Conservation (phyloP, 2,888 invertebrate species). For the Archips crataeganus region DNA sequence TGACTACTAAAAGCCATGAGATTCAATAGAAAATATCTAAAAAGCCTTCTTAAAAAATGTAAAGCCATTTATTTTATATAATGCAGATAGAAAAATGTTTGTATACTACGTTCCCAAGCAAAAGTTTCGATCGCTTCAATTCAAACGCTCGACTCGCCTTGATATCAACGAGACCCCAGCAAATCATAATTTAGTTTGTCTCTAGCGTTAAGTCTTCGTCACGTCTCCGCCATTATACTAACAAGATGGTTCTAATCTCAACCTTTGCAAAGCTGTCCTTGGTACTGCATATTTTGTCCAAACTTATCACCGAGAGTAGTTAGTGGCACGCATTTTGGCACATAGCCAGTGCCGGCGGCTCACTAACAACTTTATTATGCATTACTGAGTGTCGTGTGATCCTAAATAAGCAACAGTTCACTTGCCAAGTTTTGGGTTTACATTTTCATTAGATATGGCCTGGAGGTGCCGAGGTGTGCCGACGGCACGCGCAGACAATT, state of each 20-base stretch:
- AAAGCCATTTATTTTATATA: background rate
- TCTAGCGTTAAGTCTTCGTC: conserved; percentile 36
- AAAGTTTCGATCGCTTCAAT: background rate
- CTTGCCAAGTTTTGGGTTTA: conserved; percentile 80
- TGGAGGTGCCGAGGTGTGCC: conserved; percentile 42
- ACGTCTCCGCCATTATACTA: conserved; percentile 36
- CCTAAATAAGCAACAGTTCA: conserved; percentile 78
- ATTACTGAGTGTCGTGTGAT: conserved; percentile 72
- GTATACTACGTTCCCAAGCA: background rate
- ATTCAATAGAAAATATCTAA: too few relatives aligned
- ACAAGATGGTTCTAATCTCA: conserved; percentile 40
- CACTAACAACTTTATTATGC: conserved; percentile 81
- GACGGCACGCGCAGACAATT: conserved; percentile 52
- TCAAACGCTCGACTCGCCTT: background rate
- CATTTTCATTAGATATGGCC: conserved; percentile 75
- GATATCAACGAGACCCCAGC: conserved; percentile 14
- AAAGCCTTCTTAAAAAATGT: too few relatives aligned
- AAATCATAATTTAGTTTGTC: conserved; percentile 31
- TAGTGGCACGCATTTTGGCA: conserved; percentile 60
- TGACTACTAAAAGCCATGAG: too few relatives aligned
- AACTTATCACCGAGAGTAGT: conserved; percentile 20
- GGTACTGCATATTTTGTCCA: conserved; percentile 32
- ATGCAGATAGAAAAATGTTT: background rate
- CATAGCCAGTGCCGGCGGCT: conserved; percentile 60
- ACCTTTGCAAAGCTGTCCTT: conserved; percentile 34